Evolutionary conservation across 1,140 invertebrate species (phyloP), one percentile per base, ranked within the genome.

Genomic region (Drosophila busckii): DNA sequence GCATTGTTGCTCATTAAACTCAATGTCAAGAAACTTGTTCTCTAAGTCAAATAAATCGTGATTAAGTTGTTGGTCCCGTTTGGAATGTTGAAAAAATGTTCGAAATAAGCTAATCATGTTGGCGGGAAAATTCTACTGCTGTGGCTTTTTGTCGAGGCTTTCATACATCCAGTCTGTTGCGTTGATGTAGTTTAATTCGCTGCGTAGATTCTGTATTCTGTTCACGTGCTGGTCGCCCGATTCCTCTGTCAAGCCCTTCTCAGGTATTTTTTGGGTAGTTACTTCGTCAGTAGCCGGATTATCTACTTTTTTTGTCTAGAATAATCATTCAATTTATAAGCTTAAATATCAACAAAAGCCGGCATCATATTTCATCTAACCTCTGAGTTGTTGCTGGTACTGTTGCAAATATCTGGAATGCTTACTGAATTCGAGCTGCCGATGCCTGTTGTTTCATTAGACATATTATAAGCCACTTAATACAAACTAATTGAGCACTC

Each of bases 91-190:
- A 8, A 76, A 31, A 1, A 32, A 7, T 0, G 15, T 7, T 5
- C 34, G 31, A 10, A 42, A 4, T 3, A 34, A 8, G 0, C 9
- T 10, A 4, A 49, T 7, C 60, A 70, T 65, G 1, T 12, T 17
- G 7, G 4, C 28, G 5, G 13, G 2, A 2, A n/a, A 23, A 3
- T 35, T 41, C 3, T 78, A 85, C 20, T 64, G 59, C 13, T 70
- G 62, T 2, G 55, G 61, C 34, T 70, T 82, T 17, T 68, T 87
- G 3, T 87, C 84, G 3, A 86, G 37, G 10, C 80, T 88, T 44
- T 92, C 91, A 88, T 92, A 93, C 83, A 91, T 90, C 92, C 92
- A 93, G 66, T 92, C 92, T 3, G 92, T 93, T 7, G 88, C 88
- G 83, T 92, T 92, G 7, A 93, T 86, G 68, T 91, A 92, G 38